phyloP scores from a whole-genome alignment of 2,113 vertebrate species.

The Psammodynastes pulverulentus region DNA sequence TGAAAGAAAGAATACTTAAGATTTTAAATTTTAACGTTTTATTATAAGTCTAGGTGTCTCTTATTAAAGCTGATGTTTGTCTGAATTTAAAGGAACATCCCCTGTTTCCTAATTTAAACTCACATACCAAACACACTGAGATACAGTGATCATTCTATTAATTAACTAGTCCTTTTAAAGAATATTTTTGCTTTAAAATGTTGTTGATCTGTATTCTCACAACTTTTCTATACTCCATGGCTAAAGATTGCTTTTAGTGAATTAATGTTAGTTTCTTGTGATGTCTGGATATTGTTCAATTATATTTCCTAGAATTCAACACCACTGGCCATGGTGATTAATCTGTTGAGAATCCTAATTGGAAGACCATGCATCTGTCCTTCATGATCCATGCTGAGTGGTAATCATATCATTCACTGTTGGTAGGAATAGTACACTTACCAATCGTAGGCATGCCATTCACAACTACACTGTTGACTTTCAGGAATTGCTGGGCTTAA shows the following conservation, averaged over 20 bases:
- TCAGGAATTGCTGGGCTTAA: not conserved
- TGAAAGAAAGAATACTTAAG: constrained; percentile 51
- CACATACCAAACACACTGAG: too few species aligned
- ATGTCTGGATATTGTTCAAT: not conserved
- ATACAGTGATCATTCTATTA: not conserved
- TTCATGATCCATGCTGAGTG: not conserved
- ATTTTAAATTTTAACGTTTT: constrained; percentile 38
- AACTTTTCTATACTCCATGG: not conserved
- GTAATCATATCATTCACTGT: too few species aligned
- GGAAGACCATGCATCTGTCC: not conserved
- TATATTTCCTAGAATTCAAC: not conserved
- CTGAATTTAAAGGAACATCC: not conserved
- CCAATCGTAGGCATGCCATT: not conserved
- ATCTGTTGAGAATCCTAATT: not conserved
- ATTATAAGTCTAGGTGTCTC: constrained; percentile 45
- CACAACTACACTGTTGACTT: not conserved
- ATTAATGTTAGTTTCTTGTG: not conserved
- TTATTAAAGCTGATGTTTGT: constrained; percentile 20
- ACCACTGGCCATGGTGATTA: not conserved
- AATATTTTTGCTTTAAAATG: not conserved
- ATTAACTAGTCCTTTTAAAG: not conserved
- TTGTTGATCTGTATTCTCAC: not conserved
- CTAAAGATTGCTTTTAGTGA: not conserved
- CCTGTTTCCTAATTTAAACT: not conserved
- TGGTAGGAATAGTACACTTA: too few species aligned